A percentile compares a stretch with the other conserved stretches of the same genome.
These are phyloP conservation scores for Rhynchonema sp. DNA, from an alignment of 2,888 invertebrate genomes.

Conservation along the genomic window DNA sequence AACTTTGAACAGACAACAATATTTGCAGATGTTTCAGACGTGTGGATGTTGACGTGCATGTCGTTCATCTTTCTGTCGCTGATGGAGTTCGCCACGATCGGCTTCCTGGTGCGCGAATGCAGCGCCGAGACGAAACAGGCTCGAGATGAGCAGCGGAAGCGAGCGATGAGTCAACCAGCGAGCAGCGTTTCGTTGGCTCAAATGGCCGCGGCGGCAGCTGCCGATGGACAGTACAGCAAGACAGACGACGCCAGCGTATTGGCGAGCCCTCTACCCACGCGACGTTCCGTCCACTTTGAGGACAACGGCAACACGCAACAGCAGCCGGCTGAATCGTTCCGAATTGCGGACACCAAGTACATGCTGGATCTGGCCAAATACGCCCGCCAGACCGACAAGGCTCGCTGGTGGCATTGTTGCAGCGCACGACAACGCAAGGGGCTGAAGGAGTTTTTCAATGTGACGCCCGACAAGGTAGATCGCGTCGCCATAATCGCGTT, in stretches of 20 bases:
- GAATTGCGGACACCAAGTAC: too few species aligned
- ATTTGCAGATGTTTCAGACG: conserved; percentile 16
- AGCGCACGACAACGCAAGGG: neutral
- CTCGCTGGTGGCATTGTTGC: too few species aligned
- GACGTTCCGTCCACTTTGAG: too few species aligned
- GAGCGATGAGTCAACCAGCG: neutral
- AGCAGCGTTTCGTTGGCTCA: neutral
- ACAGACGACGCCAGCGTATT: too few species aligned
- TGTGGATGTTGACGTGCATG: conserved; percentile 8
- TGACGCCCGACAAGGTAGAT: conserved; percentile 1
- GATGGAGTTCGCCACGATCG: conserved; percentile 6
- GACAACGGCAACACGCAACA: too few species aligned
- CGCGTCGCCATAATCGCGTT: conserved; percentile 2
- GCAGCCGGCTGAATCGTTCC: too few species aligned
- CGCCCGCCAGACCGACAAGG: too few species aligned
- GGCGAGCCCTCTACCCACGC: too few species aligned
- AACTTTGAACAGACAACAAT: neutral
- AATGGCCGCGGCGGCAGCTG: neutral
- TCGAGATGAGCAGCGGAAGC: too few species aligned
- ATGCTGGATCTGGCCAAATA: too few species aligned
- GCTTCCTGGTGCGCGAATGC: conserved; percentile 3
- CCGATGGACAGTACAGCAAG: too few species aligned
- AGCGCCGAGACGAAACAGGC: too few species aligned
- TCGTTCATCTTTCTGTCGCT: conserved; percentile 6
- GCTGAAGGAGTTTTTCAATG: neutral